phyloP scores from a whole-genome alignment of 2,888 invertebrate genomes.

The Leptopilina myrica region DNA sequence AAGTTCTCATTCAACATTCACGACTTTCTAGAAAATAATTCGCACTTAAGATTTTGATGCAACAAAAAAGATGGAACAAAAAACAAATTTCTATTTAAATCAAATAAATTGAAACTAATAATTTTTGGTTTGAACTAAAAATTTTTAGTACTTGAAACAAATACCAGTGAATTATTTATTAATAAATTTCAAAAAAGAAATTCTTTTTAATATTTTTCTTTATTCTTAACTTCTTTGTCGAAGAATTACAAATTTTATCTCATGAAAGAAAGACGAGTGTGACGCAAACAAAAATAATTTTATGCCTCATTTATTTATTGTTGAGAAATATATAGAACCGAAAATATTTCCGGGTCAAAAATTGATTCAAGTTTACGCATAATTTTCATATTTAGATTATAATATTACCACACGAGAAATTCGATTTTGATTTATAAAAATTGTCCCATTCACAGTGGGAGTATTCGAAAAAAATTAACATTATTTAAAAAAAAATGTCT shows the following conservation, averaged over 20 bases:
- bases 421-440: not conserved
- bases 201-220: no score
- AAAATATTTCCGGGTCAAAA: not conserved
- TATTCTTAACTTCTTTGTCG: no score
- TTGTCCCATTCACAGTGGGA: no score
- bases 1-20: not conserved
- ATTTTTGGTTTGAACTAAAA: no score
- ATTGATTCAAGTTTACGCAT: not conserved
- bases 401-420: not conserved
- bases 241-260: no score
- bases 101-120: no score
- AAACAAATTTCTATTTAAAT: not conserved
- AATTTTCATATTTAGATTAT: slow-evolving; percentile 5
- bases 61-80: not conserved
- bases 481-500: no score
- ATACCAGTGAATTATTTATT: no score
- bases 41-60: not conserved
- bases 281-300: not conserved
- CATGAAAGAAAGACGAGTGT: not conserved
- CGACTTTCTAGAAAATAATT: slow-evolving; percentile 2
- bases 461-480: no score
- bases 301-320: no score
- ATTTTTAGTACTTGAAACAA: no score
- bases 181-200: no score
- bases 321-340: not conserved